A percentile compares a stretch with the other conserved stretches of the same genome.
Conservation (phyloP, 2,888 invertebrate genomes). For the Hypena proboscidalis region DNA sequence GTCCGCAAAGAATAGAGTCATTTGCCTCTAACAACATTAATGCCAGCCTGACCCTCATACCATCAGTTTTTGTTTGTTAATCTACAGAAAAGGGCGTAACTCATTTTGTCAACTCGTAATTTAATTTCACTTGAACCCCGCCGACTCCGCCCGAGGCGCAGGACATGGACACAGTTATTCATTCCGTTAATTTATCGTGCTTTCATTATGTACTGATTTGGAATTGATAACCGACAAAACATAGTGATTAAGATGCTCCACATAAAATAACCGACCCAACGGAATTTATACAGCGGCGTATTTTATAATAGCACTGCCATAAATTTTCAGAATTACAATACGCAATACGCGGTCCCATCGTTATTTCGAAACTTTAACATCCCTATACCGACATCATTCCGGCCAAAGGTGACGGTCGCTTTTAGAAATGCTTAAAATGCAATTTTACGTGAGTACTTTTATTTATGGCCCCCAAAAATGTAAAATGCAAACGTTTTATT, state of each 20-base stretch:
- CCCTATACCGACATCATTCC: slow-evolving; percentile 52
- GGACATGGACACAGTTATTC: slow-evolving; percentile 70
- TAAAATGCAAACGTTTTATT: slow-evolving; percentile 84
- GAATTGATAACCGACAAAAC: slow-evolving; percentile 49
- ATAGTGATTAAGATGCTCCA: slow-evolving; percentile 33
- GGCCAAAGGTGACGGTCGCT: slow-evolving; percentile 73
- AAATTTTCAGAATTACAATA: slow-evolving; percentile 64
- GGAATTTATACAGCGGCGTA: slow-evolving; percentile 22
- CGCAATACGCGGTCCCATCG: slow-evolving; percentile 56
- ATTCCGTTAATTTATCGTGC: slow-evolving; percentile 71
- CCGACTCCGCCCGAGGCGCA: slow-evolving; percentile 60
- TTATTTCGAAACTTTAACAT: slow-evolving; percentile 65
- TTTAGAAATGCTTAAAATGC: slow-evolving; percentile 83
- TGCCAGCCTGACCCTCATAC: slow-evolving; percentile 77
- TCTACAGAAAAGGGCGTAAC: slow-evolving; percentile 85
- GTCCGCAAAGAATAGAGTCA: slow-evolving; percentile 80
- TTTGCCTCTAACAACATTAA: slow-evolving; percentile 83
- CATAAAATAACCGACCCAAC: slow-evolving; percentile 19
- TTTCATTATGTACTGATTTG: slow-evolving; percentile 59
- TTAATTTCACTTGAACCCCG: slow-evolving; percentile 81
- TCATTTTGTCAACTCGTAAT: slow-evolving; percentile 84
- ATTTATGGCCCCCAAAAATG: slow-evolving; percentile 82
- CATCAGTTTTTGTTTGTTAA: slow-evolving; percentile 85
- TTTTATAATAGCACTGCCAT: slow-evolving; percentile 46
- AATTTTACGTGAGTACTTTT: slow-evolving; percentile 79